Evolutionary conservation across 1,140 invertebrate species (phyloP).

Genomic region (Drosophila jambulina): DNA sequence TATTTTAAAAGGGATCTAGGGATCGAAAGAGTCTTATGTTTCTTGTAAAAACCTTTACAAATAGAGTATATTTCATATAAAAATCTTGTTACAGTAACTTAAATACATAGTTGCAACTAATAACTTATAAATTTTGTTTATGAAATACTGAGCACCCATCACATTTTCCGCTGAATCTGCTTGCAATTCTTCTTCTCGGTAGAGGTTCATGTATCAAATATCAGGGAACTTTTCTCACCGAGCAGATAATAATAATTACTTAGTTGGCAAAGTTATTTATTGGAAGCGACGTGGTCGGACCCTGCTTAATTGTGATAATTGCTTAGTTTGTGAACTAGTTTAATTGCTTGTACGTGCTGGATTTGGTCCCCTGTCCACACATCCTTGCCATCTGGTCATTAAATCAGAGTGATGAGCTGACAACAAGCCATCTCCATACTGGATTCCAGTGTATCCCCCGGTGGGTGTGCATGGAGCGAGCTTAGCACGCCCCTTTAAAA

Average conservation of each 20-base stretch:
- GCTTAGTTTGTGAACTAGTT: constrained; percentile 58
- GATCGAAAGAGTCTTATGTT: too few relatives aligned
- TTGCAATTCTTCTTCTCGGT: background rate
- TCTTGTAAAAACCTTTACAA: too few relatives aligned
- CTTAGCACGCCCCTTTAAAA: constrained; percentile 37
- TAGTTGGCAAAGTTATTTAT: constrained; percentile 11
- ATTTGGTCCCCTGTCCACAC: constrained; percentile 9
- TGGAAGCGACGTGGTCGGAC: background rate
- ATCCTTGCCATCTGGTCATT: constrained; percentile 41
- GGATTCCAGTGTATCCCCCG: background rate
- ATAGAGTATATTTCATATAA: too few relatives aligned
- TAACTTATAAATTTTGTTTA: background rate
- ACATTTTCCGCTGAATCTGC: background rate
- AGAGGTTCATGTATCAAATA: constrained; percentile 6
- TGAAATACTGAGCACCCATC: background rate
- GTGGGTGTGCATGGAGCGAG: background rate
- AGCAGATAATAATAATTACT: constrained; percentile 8
- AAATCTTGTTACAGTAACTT: too few relatives aligned
- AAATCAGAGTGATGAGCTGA: constrained; percentile 64
- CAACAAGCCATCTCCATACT: constrained; percentile 20
- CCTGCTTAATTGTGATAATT: constrained; percentile 55
- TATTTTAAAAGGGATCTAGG: too few relatives aligned
- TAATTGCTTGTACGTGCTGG: constrained; percentile 55
- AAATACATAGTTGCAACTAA: background rate
- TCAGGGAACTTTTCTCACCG: constrained; percentile 17